Percentiles rank a stretch among this genome's conserved stretches.
Conservation (phyloP, 2,888 invertebrate genomes). For the Horisme vitalbata region DNA sequence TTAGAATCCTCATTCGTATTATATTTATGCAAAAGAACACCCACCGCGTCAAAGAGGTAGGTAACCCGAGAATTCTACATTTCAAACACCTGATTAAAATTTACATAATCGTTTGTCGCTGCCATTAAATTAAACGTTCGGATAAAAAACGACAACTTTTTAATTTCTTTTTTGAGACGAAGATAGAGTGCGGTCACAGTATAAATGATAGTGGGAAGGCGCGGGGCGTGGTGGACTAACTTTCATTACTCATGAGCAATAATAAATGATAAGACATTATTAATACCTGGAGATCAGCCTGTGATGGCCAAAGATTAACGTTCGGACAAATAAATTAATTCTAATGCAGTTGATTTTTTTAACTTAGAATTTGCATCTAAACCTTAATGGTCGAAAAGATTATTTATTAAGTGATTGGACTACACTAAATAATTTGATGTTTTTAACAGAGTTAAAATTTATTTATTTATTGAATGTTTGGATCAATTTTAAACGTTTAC, state of each 20-base stretch:
- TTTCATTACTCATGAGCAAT: constrained; percentile 80
- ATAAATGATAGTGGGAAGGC: constrained; percentile 47
- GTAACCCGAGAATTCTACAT: constrained; percentile 32
- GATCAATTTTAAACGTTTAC: no score
- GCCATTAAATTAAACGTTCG: constrained; percentile 62
- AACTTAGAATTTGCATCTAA: constrained; percentile 25
- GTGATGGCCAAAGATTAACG: constrained; percentile 71
- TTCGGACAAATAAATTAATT: constrained; percentile 75
- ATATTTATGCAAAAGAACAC: constrained; percentile 4
- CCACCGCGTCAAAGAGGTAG: constrained; percentile 16
- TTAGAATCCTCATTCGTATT: background rate
- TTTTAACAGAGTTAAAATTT: no score
- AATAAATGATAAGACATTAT: constrained; percentile 84
- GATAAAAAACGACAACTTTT: constrained; percentile 57
- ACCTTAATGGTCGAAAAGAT: constrained; percentile 1
- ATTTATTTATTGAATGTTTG: no score
- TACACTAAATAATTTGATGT: no score
- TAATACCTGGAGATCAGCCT: constrained; percentile 75
- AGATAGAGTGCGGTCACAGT: constrained; percentile 62
- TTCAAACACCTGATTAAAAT: constrained; percentile 33
- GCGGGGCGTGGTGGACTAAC: constrained; percentile 77
- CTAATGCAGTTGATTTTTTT: constrained; percentile 68
- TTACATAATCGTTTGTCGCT: constrained; percentile 67
- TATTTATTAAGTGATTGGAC: no score
- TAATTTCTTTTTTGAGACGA: constrained; percentile 75